A percentile compares a stretch with the other conserved stretches of the same genome.
phyloP scores from a whole-genome alignment of 2,797 vertebrate species.

The Amniataba percoides region DNA sequence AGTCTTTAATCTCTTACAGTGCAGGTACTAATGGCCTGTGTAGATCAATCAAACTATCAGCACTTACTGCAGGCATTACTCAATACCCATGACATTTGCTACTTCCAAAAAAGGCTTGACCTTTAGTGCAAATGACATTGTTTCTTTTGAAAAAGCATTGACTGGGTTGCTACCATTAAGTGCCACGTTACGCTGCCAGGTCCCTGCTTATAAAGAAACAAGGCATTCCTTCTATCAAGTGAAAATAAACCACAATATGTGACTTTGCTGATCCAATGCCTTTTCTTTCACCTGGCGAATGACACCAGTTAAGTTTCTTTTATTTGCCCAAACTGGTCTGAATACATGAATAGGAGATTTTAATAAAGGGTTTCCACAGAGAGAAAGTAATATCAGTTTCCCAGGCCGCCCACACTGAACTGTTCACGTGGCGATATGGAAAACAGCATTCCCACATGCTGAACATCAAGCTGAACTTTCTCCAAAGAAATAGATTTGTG shows the following conservation, averaged over 20 bases:
- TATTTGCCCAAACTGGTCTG: constrained; percentile 46
- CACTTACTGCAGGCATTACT: neutral
- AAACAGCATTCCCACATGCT: constrained; percentile 51
- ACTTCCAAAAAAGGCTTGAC: constrained; percentile 4
- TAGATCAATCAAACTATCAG: constrained; percentile 11
- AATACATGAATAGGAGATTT: constrained; percentile 48
- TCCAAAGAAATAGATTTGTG: constrained; percentile 26
- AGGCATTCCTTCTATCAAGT: neutral
- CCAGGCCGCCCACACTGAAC: constrained; percentile 60
- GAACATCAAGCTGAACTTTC: constrained; percentile 31
- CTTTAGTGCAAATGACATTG: constrained; percentile 1
- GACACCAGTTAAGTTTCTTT: constrained; percentile 30
- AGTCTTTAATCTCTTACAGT: neutral
- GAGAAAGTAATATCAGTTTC: constrained; percentile 64
- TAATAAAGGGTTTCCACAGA: constrained; percentile 57
- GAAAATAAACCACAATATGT: constrained; percentile 33
- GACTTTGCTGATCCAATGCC: constrained; percentile 13
- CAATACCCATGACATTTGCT: neutral
- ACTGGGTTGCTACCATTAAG: constrained; percentile 4
- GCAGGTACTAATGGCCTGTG: neutral
- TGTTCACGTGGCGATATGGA: constrained; percentile 50
- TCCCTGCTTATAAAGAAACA: constrained; percentile 26
- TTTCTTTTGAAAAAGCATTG: constrained; percentile 9
- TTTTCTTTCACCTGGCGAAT: constrained; percentile 17
- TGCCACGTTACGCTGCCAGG: constrained; percentile 14